A percentile compares a stretch with the other conserved stretches of the same genome.
Evolutionary conservation across 2,113 vertebrate species (phyloP).

Genomic region (Gadus macrocephalus): DNA sequence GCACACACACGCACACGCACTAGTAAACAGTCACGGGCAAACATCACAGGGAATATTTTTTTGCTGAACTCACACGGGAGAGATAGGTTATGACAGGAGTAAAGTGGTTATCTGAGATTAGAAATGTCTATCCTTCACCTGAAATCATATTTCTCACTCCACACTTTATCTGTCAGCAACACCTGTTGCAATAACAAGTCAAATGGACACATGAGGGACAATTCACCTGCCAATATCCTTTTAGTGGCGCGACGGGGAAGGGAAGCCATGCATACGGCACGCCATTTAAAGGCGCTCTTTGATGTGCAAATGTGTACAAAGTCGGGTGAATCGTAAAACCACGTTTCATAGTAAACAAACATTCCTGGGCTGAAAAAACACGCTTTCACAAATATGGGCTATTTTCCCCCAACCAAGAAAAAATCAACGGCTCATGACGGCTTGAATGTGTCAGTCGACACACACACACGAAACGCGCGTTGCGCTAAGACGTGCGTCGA

Average conservation of each 20-base stretch:
- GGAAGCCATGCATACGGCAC: conserved; percentile 23
- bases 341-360: neutral
- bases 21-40: conserved; percentile 1
- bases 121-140: conserved; percentile 64
- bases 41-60: neutral
- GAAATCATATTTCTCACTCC: conserved; percentile 61
- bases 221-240: conserved; percentile 53
- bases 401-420: too few relatives aligned
- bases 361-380: too few relatives aligned
- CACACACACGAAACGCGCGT: too few relatives aligned
- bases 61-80: conserved; percentile 46
- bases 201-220: conserved; percentile 50
- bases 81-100: conserved; percentile 58
- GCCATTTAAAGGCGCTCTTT: conserved; percentile 43
- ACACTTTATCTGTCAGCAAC: conserved; percentile 60
- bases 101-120: conserved; percentile 67
- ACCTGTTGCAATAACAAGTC: conserved; percentile 66
- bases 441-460: conserved; percentile 24
- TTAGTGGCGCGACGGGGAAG: conserved; percentile 39
- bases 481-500: neutral
- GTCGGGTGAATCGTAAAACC: conserved; percentile 26
- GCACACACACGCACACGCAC: conserved; percentile 15
- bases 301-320: conserved; percentile 47
- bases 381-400: too few relatives aligned
- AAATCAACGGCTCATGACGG: conserved; percentile 25